phyloP scores from a whole-genome alignment of 2,888 invertebrate genomes.

The Emmelina monodactyla region DNA sequence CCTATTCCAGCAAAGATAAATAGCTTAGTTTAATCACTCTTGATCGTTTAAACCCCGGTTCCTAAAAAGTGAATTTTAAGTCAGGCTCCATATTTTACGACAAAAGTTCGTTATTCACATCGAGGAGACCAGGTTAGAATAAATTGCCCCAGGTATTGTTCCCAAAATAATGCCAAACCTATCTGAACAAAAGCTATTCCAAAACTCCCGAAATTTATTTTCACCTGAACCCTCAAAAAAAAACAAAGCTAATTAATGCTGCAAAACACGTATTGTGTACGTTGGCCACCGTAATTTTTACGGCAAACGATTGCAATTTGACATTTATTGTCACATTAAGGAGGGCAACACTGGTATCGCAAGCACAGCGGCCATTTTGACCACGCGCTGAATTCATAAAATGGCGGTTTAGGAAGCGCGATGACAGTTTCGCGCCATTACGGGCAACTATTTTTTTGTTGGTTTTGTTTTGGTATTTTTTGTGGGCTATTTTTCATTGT shows the following conservation, averaged over 20 bases:
- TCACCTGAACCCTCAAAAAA: not conserved
- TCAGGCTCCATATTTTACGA: no score
- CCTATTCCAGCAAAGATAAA: no score
- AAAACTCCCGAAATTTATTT: not conserved
- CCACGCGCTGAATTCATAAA: slow-evolving; percentile 41
- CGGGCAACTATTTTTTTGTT: slow-evolving; percentile 17
- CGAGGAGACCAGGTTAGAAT: no score
- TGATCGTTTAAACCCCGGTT: no score
- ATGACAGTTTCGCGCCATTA: slow-evolving; percentile 16
- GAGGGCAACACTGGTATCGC: slow-evolving; percentile 38
- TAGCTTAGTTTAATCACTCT: no score
- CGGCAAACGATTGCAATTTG: slow-evolving; percentile 53
- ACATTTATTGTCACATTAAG: slow-evolving; percentile 55
- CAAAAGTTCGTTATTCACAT: no score
- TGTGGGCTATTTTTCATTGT: no score
- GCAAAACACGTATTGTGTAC: slow-evolving; percentile 37
- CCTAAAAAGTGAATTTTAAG: no score
- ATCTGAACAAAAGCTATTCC: slow-evolving; percentile 1
- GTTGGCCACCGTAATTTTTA: slow-evolving; percentile 49
- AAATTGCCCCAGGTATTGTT: no score
- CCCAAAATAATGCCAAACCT: no score
- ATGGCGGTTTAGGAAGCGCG: slow-evolving; percentile 28
- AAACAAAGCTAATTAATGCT: slow-evolving; percentile 37
- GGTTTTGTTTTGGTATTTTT: slow-evolving; percentile 9
- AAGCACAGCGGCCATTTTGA: slow-evolving; percentile 42